A percentile compares a stretch with the other conserved stretches of the same genome.
phyloP scores from a whole-genome alignment of 2,888 invertebrate genomes.

The Limnephilus marmoratus region DNA sequence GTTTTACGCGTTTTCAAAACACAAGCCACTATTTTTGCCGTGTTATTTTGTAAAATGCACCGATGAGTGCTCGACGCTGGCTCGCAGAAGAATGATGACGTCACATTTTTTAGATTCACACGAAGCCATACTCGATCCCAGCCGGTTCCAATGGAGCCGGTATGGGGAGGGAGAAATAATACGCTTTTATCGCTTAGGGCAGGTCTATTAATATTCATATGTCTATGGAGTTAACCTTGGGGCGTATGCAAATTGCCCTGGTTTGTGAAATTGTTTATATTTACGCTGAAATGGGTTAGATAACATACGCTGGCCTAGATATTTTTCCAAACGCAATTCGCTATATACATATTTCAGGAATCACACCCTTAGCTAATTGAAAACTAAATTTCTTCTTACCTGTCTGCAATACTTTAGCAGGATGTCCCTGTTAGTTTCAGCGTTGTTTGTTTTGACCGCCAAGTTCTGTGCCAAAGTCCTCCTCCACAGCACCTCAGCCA shows the following conservation, averaged over 20 bases:
- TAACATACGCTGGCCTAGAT: not conserved
- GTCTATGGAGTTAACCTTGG: not conserved
- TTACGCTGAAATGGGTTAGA: not conserved
- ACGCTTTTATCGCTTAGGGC: too few species aligned
- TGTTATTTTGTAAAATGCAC: too few species aligned
- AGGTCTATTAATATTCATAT: too few species aligned
- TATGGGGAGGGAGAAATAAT: too few species aligned
- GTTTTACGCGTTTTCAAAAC: too few species aligned
- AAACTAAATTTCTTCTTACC: constrained; percentile 28
- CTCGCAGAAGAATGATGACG: too few species aligned
- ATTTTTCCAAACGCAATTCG: not conserved
- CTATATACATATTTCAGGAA: not conserved
- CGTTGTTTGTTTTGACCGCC: constrained; percentile 57
- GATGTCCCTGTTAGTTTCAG: constrained; percentile 60
- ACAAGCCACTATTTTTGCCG: too few species aligned
- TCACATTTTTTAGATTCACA: too few species aligned
- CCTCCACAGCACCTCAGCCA: constrained; percentile 62
- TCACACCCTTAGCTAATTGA: too few species aligned
- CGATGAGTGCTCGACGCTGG: too few species aligned
- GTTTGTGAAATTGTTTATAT: not conserved
- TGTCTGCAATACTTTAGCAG: constrained; percentile 55
- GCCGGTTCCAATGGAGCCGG: too few species aligned
- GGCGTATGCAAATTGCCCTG: not conserved
- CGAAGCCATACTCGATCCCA: too few species aligned
- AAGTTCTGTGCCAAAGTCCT: constrained; percentile 54